A percentile compares a stretch with the other conserved stretches of the same genome.
Evolutionary conservation across 2,113 vertebrate genomes (phyloP).

Genomic region (Scolopax mira): DNA sequence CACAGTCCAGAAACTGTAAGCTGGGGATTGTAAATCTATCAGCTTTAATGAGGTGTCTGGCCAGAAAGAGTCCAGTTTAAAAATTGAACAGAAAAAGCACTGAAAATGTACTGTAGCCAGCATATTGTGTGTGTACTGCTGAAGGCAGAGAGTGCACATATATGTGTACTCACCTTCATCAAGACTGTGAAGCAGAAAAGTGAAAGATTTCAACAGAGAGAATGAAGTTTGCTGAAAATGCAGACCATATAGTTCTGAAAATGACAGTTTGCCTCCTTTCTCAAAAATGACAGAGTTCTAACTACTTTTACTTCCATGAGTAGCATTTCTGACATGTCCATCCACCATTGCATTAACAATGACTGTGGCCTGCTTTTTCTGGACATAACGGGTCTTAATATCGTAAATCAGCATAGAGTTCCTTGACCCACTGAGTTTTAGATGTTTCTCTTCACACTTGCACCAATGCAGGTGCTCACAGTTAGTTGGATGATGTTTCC

Average conservation of each 20-base stretch:
- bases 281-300: background rate
- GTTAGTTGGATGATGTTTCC: constrained; percentile 44
- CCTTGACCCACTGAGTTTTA: background rate
- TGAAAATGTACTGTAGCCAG: background rate
- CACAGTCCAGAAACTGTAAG: constrained; percentile 33
- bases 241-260: background rate
- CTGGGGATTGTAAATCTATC: constrained; percentile 40
- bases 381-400: background rate
- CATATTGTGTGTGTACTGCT: background rate
- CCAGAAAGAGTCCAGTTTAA: background rate
- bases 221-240: background rate
- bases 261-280: background rate
- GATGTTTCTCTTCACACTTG: constrained; percentile 4
- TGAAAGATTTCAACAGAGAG: background rate
- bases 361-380: background rate
- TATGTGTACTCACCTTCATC: background rate
- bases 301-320: background rate
- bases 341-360: background rate
- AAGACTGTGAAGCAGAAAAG: background rate
- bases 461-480: constrained; percentile 12
- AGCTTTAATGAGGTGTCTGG: constrained; percentile 41
- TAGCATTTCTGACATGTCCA: background rate
- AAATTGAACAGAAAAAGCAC: constrained; percentile 14
- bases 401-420: background rate
- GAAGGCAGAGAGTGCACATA: background rate